phyloP scores from a whole-genome alignment of 1,140 invertebrate genomes.

The Temnothorax curvispinosus region DNA sequence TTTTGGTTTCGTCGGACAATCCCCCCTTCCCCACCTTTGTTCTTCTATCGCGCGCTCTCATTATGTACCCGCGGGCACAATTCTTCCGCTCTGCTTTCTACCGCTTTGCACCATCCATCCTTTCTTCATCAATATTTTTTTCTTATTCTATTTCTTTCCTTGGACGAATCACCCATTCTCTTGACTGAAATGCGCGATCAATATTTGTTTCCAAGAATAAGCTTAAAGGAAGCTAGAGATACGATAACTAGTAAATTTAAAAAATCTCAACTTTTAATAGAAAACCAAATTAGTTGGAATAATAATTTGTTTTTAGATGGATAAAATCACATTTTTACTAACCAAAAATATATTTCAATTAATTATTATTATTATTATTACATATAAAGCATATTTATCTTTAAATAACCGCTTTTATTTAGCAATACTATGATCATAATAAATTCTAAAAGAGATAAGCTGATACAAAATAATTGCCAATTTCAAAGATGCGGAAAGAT shows the following conservation, averaged over 20 bases:
- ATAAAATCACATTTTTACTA: not conserved
- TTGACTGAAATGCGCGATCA: not conserved
- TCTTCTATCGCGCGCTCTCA: conserved; percentile 51
- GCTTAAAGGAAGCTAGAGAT: not conserved
- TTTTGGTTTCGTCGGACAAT: conserved; percentile 44
- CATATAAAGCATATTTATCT: not conserved
- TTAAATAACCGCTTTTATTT: not conserved
- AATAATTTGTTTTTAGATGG: not conserved
- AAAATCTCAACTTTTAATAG: not conserved
- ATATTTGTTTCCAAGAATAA: conserved; percentile 3
- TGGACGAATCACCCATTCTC: not conserved
- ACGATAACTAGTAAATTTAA: not conserved
- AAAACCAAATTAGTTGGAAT: not conserved
- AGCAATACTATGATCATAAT: no score
- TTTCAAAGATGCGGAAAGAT: not conserved
- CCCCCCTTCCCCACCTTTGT: conserved; percentile 27
- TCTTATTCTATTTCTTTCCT: not conserved
- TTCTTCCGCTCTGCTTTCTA: conserved; percentile 47
- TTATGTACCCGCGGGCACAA: conserved; percentile 33
- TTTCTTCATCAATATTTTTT: conserved; percentile 42
- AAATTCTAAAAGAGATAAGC: not conserved
- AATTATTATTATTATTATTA: not conserved
- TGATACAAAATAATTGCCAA: not conserved
- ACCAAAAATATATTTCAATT: not conserved
- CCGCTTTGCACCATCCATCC: not conserved